Conservation (phyloP, 2,888 invertebrate genomes). For the Aelia acuminata region DNA sequence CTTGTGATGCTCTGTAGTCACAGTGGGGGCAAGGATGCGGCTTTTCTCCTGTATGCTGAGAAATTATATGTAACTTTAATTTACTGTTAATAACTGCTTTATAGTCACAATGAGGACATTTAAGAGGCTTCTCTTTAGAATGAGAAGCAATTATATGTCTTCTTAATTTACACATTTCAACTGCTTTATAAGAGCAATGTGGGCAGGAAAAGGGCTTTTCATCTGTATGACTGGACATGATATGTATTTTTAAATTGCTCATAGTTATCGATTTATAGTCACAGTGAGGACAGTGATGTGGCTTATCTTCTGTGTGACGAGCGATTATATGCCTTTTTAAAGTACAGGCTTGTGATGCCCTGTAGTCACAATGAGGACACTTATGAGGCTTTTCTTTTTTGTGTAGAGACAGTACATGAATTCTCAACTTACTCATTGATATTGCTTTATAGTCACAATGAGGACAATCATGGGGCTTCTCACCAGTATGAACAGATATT, state of each 20-base stretch:
- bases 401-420: background rate
- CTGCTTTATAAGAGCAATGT: constrained; percentile 24
- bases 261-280: constrained; percentile 13
- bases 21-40: background rate
- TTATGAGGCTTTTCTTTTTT: background rate
- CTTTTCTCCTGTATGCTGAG: background rate
- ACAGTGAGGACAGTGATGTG: background rate
- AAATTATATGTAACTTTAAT: constrained; percentile 1
- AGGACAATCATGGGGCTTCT: background rate
- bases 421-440: background rate
- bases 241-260: constrained; percentile 10
- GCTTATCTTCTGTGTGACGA: background rate
- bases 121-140: background rate
- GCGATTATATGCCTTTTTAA: background rate
- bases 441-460: constrained; percentile 10
- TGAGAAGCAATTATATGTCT: background rate
- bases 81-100: background rate
- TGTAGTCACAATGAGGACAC: background rate
- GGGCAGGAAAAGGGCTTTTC: constrained; percentile 12
- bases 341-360: background rate
- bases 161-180: constrained; percentile 20
- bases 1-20: background rate
- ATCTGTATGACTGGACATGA: background rate
- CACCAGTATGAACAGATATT: background rate
- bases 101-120: background rate